Conservation (phyloP, 2,797 vertebrate species). For the Melanotaenia pygmaea region DNA sequence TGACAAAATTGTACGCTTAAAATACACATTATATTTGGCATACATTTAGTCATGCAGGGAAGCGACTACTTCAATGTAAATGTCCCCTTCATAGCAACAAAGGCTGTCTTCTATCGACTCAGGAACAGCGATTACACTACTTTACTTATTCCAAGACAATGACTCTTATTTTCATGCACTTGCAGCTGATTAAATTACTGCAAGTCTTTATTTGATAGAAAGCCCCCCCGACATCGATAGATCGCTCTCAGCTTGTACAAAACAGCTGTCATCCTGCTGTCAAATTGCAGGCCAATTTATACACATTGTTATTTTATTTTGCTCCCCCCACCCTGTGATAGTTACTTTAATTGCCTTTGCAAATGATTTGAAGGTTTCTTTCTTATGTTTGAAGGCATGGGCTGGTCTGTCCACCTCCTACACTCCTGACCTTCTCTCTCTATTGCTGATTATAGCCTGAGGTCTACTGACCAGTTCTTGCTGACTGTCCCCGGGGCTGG, state of each 20-base stretch:
- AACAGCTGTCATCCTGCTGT: constrained; percentile 8
- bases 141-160: constrained; percentile 26
- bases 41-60: constrained; percentile 1
- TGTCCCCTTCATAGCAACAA: constrained; percentile 23
- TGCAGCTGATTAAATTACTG: constrained; percentile 25
- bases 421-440: constrained; percentile 43
- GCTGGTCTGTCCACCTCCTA: constrained; percentile 23
- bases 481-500: neutral
- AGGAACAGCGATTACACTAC: constrained; percentile 24
- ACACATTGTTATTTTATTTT: neutral
- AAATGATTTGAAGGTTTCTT: constrained; percentile 18
- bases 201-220: constrained; percentile 23
- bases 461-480: constrained; percentile 35
- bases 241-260: neutral
- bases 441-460: constrained; percentile 25
- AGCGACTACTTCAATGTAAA: constrained; percentile 28
- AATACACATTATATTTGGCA: constrained; percentile 20
- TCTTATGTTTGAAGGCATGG: constrained; percentile 8
- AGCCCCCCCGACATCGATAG: constrained; percentile 15
- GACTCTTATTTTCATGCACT: constrained; percentile 15
- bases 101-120: constrained; percentile 20
- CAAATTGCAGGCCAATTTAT: neutral
- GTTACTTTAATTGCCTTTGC: neutral
- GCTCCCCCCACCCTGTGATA: neutral
- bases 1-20: constrained; percentile 20